A percentile compares a stretch with the other conserved stretches of the same genome.
Conservation (phyloP, 2,888 invertebrate genomes). For the Drymonia ruficornis region DNA sequence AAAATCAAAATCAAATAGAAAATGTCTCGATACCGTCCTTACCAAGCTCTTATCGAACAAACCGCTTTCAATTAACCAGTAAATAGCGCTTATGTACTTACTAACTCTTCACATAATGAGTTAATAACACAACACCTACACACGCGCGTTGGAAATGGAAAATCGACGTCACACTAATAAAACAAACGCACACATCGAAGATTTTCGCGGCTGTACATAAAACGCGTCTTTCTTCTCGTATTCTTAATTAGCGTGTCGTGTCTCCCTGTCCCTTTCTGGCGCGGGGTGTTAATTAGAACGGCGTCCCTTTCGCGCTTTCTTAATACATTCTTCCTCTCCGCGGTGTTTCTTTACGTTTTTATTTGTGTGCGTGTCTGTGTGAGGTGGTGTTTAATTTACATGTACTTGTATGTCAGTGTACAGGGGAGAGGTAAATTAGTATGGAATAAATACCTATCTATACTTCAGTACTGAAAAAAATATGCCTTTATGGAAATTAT, state of each 20-base stretch:
- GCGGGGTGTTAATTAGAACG: slow-evolving; percentile 75
- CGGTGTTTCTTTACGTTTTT: slow-evolving; percentile 84
- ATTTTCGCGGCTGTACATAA: slow-evolving; percentile 76
- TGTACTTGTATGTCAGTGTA: slow-evolving; percentile 83
- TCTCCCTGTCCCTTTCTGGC: slow-evolving; percentile 71
- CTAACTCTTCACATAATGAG: slow-evolving; percentile 84
- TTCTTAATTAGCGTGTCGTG: slow-evolving; percentile 88
- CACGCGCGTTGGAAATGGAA: slow-evolving; percentile 66
- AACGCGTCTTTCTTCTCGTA: slow-evolving; percentile 87
- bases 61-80: slow-evolving; percentile 83
- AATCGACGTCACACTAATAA: slow-evolving; percentile 59
- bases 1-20: slow-evolving; percentile 54
- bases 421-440: slow-evolving; percentile 53
- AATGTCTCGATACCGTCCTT: slow-evolving; percentile 60
- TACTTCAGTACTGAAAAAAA: neutral
- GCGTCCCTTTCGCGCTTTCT: slow-evolving; percentile 83
- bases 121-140: slow-evolving; percentile 81
- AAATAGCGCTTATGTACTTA: slow-evolving; percentile 78
- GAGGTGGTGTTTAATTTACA: slow-evolving; percentile 84
- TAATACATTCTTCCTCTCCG: slow-evolving; percentile 85
- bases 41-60: slow-evolving; percentile 70
- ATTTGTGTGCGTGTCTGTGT: slow-evolving; percentile 84
- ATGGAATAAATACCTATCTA: slow-evolving; percentile 4
- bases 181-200: slow-evolving; percentile 57
- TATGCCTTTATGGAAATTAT: neutral